These are phyloP conservation scores for Callyntrura sp. DNA, from an alignment of 2,888 invertebrate genomes.

Conservation along the genomic window DNA sequence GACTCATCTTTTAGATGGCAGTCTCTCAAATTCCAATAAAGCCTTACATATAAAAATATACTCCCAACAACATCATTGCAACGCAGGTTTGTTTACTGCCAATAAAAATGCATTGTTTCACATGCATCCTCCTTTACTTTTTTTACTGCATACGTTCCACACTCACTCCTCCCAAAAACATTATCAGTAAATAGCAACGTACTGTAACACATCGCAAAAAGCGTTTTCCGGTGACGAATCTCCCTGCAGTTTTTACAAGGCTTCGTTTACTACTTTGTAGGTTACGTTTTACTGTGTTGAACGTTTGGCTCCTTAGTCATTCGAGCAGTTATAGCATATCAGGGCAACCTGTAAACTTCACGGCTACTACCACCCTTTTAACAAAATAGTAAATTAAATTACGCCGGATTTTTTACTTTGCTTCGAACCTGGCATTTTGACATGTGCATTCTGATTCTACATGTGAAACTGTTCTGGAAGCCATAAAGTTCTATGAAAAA, in stretches of 20 bases:
- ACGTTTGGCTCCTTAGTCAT: conserved; percentile 20
- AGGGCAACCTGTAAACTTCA: background rate
- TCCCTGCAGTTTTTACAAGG: conserved; percentile 58
- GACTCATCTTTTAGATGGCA: conserved; percentile 62
- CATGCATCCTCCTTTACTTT: conserved; percentile 13
- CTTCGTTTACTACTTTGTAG: conserved; percentile 3
- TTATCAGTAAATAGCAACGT: conserved; percentile 28
- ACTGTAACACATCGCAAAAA: conserved; percentile 56
- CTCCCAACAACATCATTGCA: background rate
- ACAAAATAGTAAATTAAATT: conserved; percentile 64
- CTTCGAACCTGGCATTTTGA: background rate
- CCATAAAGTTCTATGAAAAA: conserved; percentile 56
- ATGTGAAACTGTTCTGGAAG: conserved; percentile 21
- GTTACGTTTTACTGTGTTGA: background rate
- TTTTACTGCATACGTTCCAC: background rate
- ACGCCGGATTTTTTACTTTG: conserved; percentile 40
- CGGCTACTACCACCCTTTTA: conserved; percentile 45
- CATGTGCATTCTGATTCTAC: background rate
- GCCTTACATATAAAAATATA: background rate
- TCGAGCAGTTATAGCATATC: conserved; percentile 17
- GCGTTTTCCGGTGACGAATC: conserved; percentile 73
- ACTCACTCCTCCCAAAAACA: conserved; percentile 50
- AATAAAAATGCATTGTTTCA: conserved; percentile 31
- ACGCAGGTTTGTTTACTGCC: conserved; percentile 26
- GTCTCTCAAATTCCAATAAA: conserved; percentile 39